Conservation (phyloP, 1,140 invertebrate species). For the Antheraea mylitta region DNA sequence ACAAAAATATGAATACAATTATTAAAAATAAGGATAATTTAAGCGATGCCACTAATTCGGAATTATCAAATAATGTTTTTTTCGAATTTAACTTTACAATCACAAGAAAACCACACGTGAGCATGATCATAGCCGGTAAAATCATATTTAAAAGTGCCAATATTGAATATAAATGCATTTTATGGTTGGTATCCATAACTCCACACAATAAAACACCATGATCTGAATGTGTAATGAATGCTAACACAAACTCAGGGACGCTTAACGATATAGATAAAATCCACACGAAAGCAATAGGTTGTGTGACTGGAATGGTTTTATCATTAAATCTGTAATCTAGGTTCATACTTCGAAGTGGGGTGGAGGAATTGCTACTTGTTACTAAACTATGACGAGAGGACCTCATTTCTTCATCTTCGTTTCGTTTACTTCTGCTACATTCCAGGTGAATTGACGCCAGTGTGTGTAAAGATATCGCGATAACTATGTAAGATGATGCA, state of each 20-base stretch:
- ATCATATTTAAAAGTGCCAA: conserved; percentile 66
- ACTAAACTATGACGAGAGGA: conserved; percentile 73
- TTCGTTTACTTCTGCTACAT: conserved; percentile 53
- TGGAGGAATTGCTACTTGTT: conserved; percentile 66
- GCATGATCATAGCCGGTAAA: conserved; percentile 60
- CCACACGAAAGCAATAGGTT: conserved; percentile 78
- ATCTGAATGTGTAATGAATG: conserved; percentile 54
- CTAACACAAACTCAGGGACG: conserved; percentile 76
- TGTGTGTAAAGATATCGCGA: conserved; percentile 76
- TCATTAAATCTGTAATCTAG: conserved; percentile 69
- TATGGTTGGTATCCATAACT: conserved; percentile 59
- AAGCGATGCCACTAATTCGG: conserved; percentile 50
- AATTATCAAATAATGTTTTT: conserved; percentile 36
- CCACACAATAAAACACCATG: conserved; percentile 52
- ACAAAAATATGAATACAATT: conserved; percentile 51
- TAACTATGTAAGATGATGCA: conserved; percentile 74
- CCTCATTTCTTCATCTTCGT: conserved; percentile 73
- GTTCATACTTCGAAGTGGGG: conserved; percentile 67
- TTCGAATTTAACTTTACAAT: conserved; percentile 54
- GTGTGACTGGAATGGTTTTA: conserved; percentile 63
- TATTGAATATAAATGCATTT: conserved; percentile 63
- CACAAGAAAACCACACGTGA: conserved; percentile 40
- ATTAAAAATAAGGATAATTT: conserved; percentile 70
- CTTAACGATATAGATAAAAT: conserved; percentile 77
- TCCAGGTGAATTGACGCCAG: conserved; percentile 77